Base-by-base conservation (phyloP, 2,113 vertebrate genomes). In the Lampris incognitus region DNA sequence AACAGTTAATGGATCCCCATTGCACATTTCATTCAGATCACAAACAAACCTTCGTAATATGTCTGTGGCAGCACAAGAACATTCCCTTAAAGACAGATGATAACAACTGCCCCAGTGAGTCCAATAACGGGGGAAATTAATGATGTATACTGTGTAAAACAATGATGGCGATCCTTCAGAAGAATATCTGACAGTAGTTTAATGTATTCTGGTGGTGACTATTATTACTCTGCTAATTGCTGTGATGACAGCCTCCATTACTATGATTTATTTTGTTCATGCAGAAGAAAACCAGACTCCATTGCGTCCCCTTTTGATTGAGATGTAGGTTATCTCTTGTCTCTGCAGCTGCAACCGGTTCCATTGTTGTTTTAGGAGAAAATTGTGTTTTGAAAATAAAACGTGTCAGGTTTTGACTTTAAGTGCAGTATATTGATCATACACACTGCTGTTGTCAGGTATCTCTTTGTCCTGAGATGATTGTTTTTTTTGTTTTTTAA, bases 171-270 rank as follows among this genome's bases (percentile, higher is more conserved):
- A 66, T 78, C 75, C 65, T 71, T 82, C 86, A 92, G 87, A 80
- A 86, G 76, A 70, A 60, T 59, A 54, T 66, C 66, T 80, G 79
- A 87, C 82, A 67, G 66, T 11, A 44, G 55, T 69, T 72, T 62
- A 62, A 61, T 72, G 69, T 51, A 49, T 24, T 38, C 48, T 65
- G 52, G 85, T 83, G 80, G 80, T 79, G 78, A 83, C 85, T 86
- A 86, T 90, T 84, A 88, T 86, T 88, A 67, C 85, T 85, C 69
- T 79, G 72, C 79, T 90, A 91, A 91, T 93, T 89, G 83, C 75
- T 78, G 74, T 54, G 71, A 85, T n/a, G 77, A 85, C 88, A 68
- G 74, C 67, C 52, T 78, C 83, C 87, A 88, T 91, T 82, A 88
- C 57, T 50, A 50, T 89, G 82, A 92, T 89, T 82, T 59, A 85